Conservation (phyloP, 2,113 vertebrate genomes). For the Poeciliopsis prolifica region DNA sequence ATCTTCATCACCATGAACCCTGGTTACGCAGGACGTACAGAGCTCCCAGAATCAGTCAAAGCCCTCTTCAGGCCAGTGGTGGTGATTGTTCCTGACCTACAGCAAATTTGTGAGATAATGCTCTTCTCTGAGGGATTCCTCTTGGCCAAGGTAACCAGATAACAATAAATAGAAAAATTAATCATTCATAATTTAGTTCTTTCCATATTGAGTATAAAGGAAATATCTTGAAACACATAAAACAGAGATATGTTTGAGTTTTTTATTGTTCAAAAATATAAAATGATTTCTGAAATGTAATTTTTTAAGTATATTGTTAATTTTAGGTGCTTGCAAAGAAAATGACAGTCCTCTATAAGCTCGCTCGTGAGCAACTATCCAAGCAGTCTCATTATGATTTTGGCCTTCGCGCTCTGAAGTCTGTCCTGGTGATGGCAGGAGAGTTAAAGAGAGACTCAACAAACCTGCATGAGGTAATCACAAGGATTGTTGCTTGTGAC, state of each 20-base stretch:
- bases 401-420: constrained; percentile 93
- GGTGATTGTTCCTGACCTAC: constrained; percentile 93
- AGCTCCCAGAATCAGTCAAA: constrained; percentile 96
- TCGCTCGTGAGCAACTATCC: constrained; percentile 92
- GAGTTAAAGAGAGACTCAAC: constrained; percentile 92
- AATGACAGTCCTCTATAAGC: constrained; percentile 98
- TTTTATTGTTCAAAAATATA: background rate
- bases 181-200: background rate
- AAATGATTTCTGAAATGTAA: background rate
- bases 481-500: background rate
- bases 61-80: constrained; percentile 96
- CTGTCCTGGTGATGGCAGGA: constrained; percentile 95
- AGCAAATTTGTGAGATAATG: constrained; percentile 99
- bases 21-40: constrained; percentile 93
- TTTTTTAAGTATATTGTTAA: background rate
- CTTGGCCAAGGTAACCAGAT: constrained; percentile 85
- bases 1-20: constrained; percentile 99
- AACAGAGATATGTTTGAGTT: background rate
- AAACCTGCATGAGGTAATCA: constrained; percentile 88
- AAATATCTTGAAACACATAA: background rate
- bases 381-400: constrained; percentile 99
- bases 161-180: background rate
- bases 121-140: constrained; percentile 97
- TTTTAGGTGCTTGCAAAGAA: constrained; percentile 92
- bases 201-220: background rate